Conservation (phyloP, 2,797 vertebrate species). For the Bufotes viridis region DNA sequence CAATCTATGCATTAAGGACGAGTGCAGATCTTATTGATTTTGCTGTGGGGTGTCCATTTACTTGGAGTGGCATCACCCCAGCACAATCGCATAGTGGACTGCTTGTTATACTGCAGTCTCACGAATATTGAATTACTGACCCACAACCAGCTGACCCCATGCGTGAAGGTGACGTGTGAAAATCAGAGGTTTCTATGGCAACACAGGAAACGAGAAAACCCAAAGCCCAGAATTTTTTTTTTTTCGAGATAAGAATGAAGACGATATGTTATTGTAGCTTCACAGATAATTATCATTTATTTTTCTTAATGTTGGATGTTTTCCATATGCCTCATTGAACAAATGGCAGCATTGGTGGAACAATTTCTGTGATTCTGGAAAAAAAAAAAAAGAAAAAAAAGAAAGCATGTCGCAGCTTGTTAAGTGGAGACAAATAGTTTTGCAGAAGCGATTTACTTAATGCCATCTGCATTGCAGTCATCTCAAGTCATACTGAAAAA, state of each 20-base stretch:
- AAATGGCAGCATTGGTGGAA: slow-evolving; percentile 26
- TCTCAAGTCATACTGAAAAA: slow-evolving; percentile 51
- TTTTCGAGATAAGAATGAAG: not conserved
- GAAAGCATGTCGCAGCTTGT: slow-evolving; percentile 50
- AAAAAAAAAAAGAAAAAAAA: slow-evolving; percentile 31
- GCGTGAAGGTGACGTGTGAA: not conserved
- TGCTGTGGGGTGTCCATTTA: not conserved
- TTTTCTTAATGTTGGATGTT: slow-evolving; percentile 36
- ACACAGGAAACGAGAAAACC: not conserved
- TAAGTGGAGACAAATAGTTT: slow-evolving; percentile 57
- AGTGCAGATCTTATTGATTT: not conserved
- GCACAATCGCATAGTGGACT: not conserved
- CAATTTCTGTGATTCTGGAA: slow-evolving; percentile 19
- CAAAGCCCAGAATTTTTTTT: not conserved
- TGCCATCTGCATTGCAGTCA: slow-evolving; percentile 59
- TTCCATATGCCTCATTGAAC: slow-evolving; percentile 17
- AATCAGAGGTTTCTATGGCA: not conserved
- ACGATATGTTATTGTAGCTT: slow-evolving; percentile 10
- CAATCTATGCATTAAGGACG: not conserved
- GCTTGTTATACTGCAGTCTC: not conserved
- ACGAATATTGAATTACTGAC: slow-evolving; percentile 23
- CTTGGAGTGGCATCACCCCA: not conserved
- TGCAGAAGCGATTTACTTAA: slow-evolving; percentile 55
- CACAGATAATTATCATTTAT: slow-evolving; percentile 27
- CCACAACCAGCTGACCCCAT: not conserved